Evolutionary conservation across 1,140 invertebrate species (phyloP).

Genomic region (Antheraea pernyi): DNA sequence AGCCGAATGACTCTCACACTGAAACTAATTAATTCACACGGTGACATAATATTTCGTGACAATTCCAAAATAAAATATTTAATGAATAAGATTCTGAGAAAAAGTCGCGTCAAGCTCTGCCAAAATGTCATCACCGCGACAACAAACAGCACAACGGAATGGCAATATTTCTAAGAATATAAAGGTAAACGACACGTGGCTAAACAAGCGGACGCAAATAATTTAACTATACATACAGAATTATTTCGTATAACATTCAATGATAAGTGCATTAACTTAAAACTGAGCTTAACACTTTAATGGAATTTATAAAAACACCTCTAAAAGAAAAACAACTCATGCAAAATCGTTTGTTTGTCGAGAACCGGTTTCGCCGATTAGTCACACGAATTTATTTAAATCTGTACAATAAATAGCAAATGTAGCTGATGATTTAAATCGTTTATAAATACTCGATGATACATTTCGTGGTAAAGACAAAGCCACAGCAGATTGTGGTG

Average conservation of each 20-base stretch:
- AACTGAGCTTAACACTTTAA: neutral
- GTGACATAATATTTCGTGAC: neutral
- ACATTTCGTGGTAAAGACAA: neutral
- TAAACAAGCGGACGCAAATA: neutral
- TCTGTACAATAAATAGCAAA: constrained; percentile 16
- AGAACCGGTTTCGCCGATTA: constrained; percentile 17
- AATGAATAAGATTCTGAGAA: constrained; percentile 23
- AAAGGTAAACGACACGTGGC: constrained; percentile 30
- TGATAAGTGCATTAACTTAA: neutral
- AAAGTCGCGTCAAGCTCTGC: constrained; percentile 16
- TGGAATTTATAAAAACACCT: neutral
- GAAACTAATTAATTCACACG: constrained; percentile 2
- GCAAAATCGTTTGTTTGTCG: constrained; percentile 10
- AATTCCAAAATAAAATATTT: constrained; percentile 13
- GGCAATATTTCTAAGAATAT: constrained; percentile 27
- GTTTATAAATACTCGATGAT: neutral
- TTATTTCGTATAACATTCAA: neutral
- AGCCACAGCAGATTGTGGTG: constrained; percentile 15
- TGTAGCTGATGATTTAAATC: constrained; percentile 9
- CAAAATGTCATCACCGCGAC: constrained; percentile 26
- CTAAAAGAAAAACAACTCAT: neutral
- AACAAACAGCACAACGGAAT: constrained; percentile 17
- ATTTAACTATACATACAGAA: neutral
- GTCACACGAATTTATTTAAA: constrained; percentile 15
- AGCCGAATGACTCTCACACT: neutral